phyloP scores from a whole-genome alignment of 2,888 invertebrate species.

The Pheosia gnoma region DNA sequence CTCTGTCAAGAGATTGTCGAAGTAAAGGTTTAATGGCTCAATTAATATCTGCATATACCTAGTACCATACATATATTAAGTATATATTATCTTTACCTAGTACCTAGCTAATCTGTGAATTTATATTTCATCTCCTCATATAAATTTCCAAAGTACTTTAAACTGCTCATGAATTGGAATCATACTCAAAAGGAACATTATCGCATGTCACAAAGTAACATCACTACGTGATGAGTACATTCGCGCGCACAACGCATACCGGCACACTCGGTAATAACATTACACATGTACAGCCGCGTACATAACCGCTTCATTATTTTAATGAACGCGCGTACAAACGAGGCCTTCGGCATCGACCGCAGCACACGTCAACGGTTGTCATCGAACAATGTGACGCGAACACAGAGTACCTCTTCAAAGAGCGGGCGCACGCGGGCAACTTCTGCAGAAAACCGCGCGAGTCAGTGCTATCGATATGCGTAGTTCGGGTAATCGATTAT shows the following conservation, averaged over 20 bases:
- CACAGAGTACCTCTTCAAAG: slow-evolving; percentile 68
- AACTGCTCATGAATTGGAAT: not conserved
- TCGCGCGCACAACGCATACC: not conserved
- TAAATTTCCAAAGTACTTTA: not conserved
- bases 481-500: no score
- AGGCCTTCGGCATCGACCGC: slow-evolving; percentile 41
- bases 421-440: not conserved
- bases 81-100: no score
- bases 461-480: no score
- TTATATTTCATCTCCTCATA: no score
- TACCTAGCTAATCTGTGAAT: no score
- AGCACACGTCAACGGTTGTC: slow-evolving; percentile 29
- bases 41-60: not conserved
- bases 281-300: slow-evolving; percentile 7
- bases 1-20: slow-evolving; percentile 11
- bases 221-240: not conserved
- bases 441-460: not conserved
- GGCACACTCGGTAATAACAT: slow-evolving; percentile 1
- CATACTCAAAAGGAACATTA: not conserved
- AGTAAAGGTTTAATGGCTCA: slow-evolving; percentile 1
- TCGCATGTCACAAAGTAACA: not conserved
- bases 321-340: slow-evolving; percentile 44
- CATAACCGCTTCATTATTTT: slow-evolving; percentile 48
- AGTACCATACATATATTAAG: no score
- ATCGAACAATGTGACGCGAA: slow-evolving; percentile 63